Percentiles rank a stretch among this genome's conserved stretches.
These are phyloP conservation scores for Germaria angustata DNA, from an alignment of 2,888 invertebrate species.

Conservation along the genomic window DNA sequence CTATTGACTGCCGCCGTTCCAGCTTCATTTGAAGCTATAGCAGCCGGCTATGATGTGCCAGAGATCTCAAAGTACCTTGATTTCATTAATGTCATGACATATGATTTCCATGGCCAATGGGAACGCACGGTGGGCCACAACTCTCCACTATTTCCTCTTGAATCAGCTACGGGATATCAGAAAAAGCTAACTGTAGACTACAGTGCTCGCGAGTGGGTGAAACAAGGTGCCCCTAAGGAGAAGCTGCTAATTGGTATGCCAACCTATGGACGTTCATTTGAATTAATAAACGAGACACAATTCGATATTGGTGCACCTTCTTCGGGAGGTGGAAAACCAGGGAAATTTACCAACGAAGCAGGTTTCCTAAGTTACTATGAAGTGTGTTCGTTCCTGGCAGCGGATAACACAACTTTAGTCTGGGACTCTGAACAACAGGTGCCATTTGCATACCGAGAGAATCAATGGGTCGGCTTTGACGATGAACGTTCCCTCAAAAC, in stretches of 20 bases:
- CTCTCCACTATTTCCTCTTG: slow-evolving; percentile 92
- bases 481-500: slow-evolving; percentile 94
- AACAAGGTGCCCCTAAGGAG: slow-evolving; percentile 95
- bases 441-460: slow-evolving; percentile 93
- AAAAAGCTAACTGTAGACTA: slow-evolving; percentile 96
- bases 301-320: slow-evolving; percentile 96
- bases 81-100: slow-evolving; percentile 97
- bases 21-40: slow-evolving; percentile 95
- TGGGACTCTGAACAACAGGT: slow-evolving; percentile 98
- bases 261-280: slow-evolving; percentile 95
- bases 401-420: slow-evolving; percentile 93
- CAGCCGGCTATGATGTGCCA: slow-evolving; percentile 95
- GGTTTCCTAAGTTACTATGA: slow-evolving; percentile 98
- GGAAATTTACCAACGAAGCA: slow-evolving; percentile 94
- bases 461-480: slow-evolving; percentile 97
- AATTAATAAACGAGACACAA: slow-evolving; percentile 90
- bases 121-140: slow-evolving; percentile 96
- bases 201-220: slow-evolving; percentile 95
- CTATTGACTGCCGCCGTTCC: slow-evolving; percentile 94
- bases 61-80: slow-evolving; percentile 96
- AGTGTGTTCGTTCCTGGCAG: slow-evolving; percentile 93
- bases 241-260: slow-evolving; percentile 97
- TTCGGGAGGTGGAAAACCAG: slow-evolving; percentile 91
- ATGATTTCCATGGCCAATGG: slow-evolving; percentile 97
- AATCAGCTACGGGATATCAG: slow-evolving; percentile 93